Base-by-base conservation (phyloP, 1,140 invertebrate genomes). In the Euwallacea similis region DNA sequence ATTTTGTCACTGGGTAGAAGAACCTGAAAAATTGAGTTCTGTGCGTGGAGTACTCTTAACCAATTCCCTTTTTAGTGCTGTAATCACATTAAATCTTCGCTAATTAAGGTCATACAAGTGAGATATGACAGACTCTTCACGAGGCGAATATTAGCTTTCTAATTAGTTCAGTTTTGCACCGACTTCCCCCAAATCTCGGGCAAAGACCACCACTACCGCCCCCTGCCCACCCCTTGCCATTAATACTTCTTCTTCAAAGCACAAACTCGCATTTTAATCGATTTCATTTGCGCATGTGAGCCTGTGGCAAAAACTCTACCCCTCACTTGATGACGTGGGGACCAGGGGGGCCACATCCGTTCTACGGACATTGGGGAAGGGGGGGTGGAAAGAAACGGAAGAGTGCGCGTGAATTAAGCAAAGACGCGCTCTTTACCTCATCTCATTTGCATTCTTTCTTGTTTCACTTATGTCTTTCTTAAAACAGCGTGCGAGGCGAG, bases 241-340 rank as follows among this genome's bases (percentile, higher is more conserved):
- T 80, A 80, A 80, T 80, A 80, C 79, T 80, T 80, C 79, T 78
- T 79, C 78, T 81, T 81, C 77, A 80, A 79, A 80, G 79, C 78
- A 80, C 79, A 80, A 80, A 80, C 79, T 80, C 79, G 79, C 79
- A 81, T 81, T 81, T 81, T 81, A 81, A 81, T 81, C 79, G 79
- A 81, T 81, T 81, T 80, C 79, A 81, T 81, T 81, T 81, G 79
- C 79, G 79, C 79, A 81, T 81, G 79, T 81, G 79, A 80, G 79
- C 73, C 79, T 77, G 79, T 79, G 78, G 79, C 79, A 81, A 81
- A 81, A 81, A 81, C 79, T 81, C 76, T 77, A 76, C 76, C 76
- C 77, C 77, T 77, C 73, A 76, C 73, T 76, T 76, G 72, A 73
- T 74, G 74, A 74, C 73, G 74, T 64, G 71, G 71, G 74, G 74